phyloP scores from a whole-genome alignment of 2,888 invertebrate genomes.

The Acanthosepion pharaonis region DNA sequence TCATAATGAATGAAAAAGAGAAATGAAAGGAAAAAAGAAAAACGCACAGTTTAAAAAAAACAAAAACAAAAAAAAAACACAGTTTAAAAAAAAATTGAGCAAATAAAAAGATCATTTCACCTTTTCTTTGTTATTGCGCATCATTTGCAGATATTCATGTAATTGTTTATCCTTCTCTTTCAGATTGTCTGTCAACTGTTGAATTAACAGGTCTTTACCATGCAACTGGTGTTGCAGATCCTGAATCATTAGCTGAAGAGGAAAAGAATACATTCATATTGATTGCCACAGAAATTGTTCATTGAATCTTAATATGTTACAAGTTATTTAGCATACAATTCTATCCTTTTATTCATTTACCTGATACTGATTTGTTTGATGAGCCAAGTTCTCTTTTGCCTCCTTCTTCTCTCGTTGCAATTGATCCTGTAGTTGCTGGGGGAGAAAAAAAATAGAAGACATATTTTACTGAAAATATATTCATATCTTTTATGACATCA shows the following conservation, averaged over 20 bases:
- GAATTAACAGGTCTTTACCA: constrained; percentile 56
- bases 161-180: constrained; percentile 57
- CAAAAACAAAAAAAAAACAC: background rate
- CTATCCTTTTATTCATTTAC: constrained; percentile 47
- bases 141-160: constrained; percentile 53
- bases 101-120: background rate
- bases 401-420: constrained; percentile 58
- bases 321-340: background rate
- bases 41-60: background rate
- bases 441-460: constrained; percentile 35
- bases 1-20: background rate
- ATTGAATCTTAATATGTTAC: background rate
- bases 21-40: background rate
- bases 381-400: constrained; percentile 50
- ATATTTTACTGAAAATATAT: background rate
- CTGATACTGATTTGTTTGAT: constrained; percentile 54
- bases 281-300: background rate
- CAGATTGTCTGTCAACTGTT: constrained; percentile 54
- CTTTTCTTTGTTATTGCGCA: constrained; percentile 46
- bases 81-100: background rate
- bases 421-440: constrained; percentile 60
- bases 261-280: background rate
- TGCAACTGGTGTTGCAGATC: constrained; percentile 54
- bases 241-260: constrained; percentile 51
- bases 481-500: background rate